Evolutionary conservation across 2,113 vertebrate genomes (phyloP).

Genomic region (Hippolais icterina): DNA sequence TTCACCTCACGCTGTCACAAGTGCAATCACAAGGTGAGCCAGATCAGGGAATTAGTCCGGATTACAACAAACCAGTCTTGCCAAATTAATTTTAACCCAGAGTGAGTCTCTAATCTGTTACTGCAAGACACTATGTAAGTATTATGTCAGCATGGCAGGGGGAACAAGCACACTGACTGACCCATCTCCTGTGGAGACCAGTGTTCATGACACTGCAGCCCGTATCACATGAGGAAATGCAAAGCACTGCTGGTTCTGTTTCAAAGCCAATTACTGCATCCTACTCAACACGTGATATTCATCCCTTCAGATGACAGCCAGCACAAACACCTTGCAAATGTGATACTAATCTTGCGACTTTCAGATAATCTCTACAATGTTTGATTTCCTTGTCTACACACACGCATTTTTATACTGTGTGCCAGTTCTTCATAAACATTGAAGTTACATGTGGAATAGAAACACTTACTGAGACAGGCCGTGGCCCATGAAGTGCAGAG

Average conservation of each 20-base stretch:
- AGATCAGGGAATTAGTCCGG: conserved; percentile 27
- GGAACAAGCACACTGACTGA: neutral
- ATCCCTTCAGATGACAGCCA: neutral
- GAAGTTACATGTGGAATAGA: neutral
- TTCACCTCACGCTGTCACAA: neutral
- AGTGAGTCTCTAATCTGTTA: neutral
- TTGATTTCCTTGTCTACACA: neutral
- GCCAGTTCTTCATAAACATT: neutral
- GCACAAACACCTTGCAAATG: conserved; percentile 8
- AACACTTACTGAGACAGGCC: neutral
- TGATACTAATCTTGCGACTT: neutral
- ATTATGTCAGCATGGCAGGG: neutral
- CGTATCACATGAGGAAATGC: neutral
- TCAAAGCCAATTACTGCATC: neutral
- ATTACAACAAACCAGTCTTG: conserved; percentile 45
- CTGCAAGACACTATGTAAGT: neutral
- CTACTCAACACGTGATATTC: neutral
- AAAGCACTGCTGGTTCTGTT: neutral
- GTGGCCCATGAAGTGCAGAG: neutral
- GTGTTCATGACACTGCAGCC: neutral
- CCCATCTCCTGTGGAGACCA: neutral
- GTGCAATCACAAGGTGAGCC: conserved; percentile 36
- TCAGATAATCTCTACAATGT: neutral
- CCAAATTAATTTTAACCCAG: conserved; percentile 48
- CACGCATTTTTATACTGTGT: neutral